Base-by-base conservation (phyloP, 23 tunicate genomes). In the Corella eumyota region DNA sequence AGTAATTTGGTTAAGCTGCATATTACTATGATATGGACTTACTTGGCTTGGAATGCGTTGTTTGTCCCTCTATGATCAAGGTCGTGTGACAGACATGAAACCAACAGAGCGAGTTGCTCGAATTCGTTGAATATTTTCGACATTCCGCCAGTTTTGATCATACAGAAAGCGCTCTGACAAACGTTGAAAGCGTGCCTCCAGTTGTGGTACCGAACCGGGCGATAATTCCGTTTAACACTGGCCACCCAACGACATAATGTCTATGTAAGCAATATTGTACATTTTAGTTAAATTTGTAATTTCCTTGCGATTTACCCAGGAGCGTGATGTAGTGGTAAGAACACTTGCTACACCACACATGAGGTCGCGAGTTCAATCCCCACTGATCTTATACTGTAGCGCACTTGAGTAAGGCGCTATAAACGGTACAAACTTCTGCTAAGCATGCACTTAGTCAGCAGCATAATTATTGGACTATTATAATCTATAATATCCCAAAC, bases 161-260 rank as follows among this genome's bases (percentile, higher is more conserved):
- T 88, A 63, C 88, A 79, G 53, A 78, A 88, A 40, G 77, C 71
- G 25, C 76, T 77, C 62, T 88, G 96, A 29, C 96, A 88, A 27
- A 88, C 96, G 61, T 88, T 88, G 81, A 88, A 88, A 1, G 96
- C 96, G 61, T 88, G 96, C 52, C 96, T 61, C 96, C 96, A 88
- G 77, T 88, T 88, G 46, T 88, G 96, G 53, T 88, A 88, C 22
- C 66, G 59, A 3, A 88, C 96, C 1, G 75, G 72, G 50, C 96
- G 55, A 54, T 88, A 88, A 34, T 88, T 88, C 23, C 76, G 73
- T 68, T 77, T 88, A 15, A 88, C 96, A 47, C 88, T 78, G 34
- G 90, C 85, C 30, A 88, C 57, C 96, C 96, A 88, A 1, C 88
- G 81, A 32, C 87, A 79, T 2, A 88, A 45, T 7, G 56, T 69